Evolutionary conservation across 2,888 invertebrate species (phyloP).

Genomic region (Dryocosmus kuriphilus): DNA sequence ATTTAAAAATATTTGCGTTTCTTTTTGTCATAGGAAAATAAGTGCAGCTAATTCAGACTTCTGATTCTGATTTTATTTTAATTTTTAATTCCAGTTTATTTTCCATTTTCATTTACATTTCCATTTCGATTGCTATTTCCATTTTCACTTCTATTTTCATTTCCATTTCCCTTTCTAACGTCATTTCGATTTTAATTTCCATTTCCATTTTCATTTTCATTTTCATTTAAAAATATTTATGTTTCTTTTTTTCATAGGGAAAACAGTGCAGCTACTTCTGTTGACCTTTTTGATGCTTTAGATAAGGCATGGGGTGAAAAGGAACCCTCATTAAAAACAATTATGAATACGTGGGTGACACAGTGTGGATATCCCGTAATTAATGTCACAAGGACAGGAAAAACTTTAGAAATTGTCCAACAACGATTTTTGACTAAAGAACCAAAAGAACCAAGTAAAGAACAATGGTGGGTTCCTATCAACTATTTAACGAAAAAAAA

Average conservation of each 20-base stretch:
- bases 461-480: slow-evolving; percentile 70
- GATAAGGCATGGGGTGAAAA: slow-evolving; percentile 64
- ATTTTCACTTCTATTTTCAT: no score
- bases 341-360: slow-evolving; percentile 82
- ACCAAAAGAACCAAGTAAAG: not conserved
- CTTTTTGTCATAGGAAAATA: no score
- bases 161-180: no score
- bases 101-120: no score
- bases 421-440: slow-evolving; percentile 62
- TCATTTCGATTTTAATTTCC: no score
- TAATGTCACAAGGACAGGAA: slow-evolving; percentile 78
- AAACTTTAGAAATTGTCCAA: slow-evolving; percentile 78
- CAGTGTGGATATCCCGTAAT: slow-evolving; percentile 84
- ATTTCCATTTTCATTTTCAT: no score
- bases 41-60: slow-evolving; percentile 78
- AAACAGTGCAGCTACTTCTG: slow-evolving; percentile 76
- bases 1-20: no score
- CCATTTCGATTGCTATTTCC: no score
- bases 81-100: no score
- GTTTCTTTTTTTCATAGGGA: slow-evolving; percentile 50
- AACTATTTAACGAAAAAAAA: slow-evolving; percentile 60
- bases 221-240: no score
- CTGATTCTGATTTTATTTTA: no score
- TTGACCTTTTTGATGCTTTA: slow-evolving; percentile 76
- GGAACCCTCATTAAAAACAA: slow-evolving; percentile 53